phyloP scores from a whole-genome alignment of 2,113 vertebrate genomes.

The Pheucticus melanocephalus region DNA sequence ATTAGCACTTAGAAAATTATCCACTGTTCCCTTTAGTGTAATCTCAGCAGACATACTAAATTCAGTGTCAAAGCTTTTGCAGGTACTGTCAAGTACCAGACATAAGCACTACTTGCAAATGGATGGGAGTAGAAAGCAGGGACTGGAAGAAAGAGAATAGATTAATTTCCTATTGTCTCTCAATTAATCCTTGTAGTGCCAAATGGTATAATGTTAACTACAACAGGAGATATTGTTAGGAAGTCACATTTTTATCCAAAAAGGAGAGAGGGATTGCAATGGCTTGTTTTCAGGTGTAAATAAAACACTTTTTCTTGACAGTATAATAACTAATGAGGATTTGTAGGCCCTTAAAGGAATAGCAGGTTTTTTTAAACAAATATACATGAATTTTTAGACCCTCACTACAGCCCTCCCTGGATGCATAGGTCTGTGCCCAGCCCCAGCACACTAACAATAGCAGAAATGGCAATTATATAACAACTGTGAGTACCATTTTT shows the following conservation, averaged over 20 bases:
- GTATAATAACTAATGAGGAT: not conserved
- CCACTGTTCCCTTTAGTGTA: conserved; percentile 4
- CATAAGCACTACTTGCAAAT: not conserved
- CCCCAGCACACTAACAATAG: not conserved
- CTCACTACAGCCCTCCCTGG: not conserved
- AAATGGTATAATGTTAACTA: not conserved
- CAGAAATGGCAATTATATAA: conserved; percentile 10
- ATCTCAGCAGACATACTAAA: conserved; percentile 36
- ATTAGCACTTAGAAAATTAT: conserved; percentile 39
- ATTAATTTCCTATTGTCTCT: not conserved
- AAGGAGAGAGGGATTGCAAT: not conserved
- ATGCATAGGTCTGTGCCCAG: not conserved
- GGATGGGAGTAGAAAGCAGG: not conserved
- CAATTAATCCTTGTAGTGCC: not conserved
- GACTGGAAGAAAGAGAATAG: not conserved
- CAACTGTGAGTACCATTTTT: not conserved
- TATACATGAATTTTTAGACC: not conserved
- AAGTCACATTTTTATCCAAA: not conserved
- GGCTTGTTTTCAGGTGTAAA: not conserved
- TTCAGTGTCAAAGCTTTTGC: not conserved
- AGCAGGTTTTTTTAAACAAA: not conserved
- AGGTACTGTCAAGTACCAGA: not conserved
- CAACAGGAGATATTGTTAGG: not conserved
- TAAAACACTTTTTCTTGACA: not conserved
- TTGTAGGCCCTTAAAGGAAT: not conserved